Base-by-base conservation (phyloP, 2,888 invertebrate genomes). In the Orthonevra nobilis region DNA sequence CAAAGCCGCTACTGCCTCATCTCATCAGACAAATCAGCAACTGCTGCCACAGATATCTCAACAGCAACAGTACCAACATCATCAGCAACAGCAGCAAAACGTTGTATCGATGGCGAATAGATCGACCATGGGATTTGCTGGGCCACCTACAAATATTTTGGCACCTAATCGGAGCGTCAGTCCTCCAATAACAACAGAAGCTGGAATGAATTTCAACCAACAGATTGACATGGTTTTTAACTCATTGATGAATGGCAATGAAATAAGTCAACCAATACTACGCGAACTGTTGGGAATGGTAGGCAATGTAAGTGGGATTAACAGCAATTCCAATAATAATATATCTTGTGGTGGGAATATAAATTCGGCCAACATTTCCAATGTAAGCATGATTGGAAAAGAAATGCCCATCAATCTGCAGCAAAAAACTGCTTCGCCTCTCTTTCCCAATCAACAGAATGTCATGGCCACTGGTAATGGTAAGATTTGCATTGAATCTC, bases 161-260 rank as follows among this genome's bases (percentile, higher is more conserved):
- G 6, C 20, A 5, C 32, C 48, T n/a, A 48, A 46, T 3, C 73
- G 72, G 7, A 20, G 63, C n/a, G 23, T 19, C 9, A 46, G 58
- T 7, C 54, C 87, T 0, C 84, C 86, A 9, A 84, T 85, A 0
- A 74, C 83, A 23, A 82, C 82, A 56, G 82, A 82, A n/a, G 68
- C 74, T 34, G 81, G 81, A 20, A 83, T 85, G 28, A 88, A 88
- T 81, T 88, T 88, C 23, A 88, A 88, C 82, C 89, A 88, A 69
- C 89, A 88, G 84, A 88, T 89, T 38, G 89, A 89, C 83, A 83
- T 89, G 82, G 88, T 88, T 1, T 89, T 89, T 61, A 88, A 89
- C 72, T 88, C 88, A 2, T 84, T 89, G 23, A 86, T 89, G 85
- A 88, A 87, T 79, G 89, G 88, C 3, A 87, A 88, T 56, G 87